Conservation (phyloP, 2,888 invertebrate species). For the Cyclophora albipunctata region DNA sequence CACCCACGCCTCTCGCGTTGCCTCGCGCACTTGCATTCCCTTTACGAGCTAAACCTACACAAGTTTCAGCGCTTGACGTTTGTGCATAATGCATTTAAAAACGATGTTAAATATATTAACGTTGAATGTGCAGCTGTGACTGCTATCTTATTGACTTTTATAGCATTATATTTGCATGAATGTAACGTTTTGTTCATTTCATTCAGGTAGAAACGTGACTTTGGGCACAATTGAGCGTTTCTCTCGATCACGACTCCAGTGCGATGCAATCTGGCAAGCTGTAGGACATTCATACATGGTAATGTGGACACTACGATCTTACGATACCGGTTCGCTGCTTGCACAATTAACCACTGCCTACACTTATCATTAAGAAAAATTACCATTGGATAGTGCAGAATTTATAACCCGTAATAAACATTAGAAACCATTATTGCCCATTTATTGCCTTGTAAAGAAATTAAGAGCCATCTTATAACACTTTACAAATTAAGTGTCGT, state of each 20-base stretch:
- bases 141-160: slow-evolving; percentile 41
- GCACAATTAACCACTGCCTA: slow-evolving; percentile 37
- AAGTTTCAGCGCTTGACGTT: slow-evolving; percentile 2
- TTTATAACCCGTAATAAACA: too few species aligned
- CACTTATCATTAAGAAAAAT: too few species aligned
- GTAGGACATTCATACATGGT: slow-evolving; percentile 44
- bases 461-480: too few species aligned
- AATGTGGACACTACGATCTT: slow-evolving; percentile 30
- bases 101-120: slow-evolving; percentile 23
- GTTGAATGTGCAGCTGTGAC: slow-evolving; percentile 34
- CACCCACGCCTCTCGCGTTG: slow-evolving; percentile 43
- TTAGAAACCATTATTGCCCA: too few species aligned
- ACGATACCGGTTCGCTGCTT: slow-evolving; percentile 20
- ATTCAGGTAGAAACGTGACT: slow-evolving; percentile 59
- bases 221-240: slow-evolving; percentile 42
- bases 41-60: slow-evolving; percentile 35
- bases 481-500: too few species aligned
- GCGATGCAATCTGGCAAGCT: slow-evolving; percentile 41
- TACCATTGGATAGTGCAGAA: too few species aligned
- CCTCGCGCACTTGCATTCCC: slow-evolving; percentile 35
- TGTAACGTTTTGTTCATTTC: slow-evolving; percentile 32
- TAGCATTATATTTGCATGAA: slow-evolving; percentile 51
- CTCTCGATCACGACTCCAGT: slow-evolving; percentile 54
- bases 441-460: too few species aligned
- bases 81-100: slow-evolving; percentile 16